A percentile compares a stretch with the other conserved stretches of the same genome.
These are phyloP conservation scores for Lepus oiostolus DNA, from an alignment of 2,797 vertebrate species.

Conservation along the genomic window DNA sequence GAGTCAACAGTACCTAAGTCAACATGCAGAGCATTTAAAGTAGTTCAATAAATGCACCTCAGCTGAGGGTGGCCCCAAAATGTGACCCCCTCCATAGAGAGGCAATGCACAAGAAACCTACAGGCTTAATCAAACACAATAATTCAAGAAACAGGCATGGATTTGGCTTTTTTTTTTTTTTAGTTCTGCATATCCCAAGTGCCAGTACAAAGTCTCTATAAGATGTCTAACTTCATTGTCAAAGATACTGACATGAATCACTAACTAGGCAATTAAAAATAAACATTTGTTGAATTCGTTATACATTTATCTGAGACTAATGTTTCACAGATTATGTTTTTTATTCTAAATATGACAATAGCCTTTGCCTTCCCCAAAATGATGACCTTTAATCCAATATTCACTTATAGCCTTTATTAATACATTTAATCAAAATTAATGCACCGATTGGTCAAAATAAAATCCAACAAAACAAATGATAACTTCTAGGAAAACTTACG, in stretches of 20 bases:
- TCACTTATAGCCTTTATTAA: slow-evolving; percentile 39
- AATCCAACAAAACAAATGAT: background rate
- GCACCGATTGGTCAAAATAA: slow-evolving; percentile 35
- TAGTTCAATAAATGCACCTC: background rate
- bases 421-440: slow-evolving; percentile 66
- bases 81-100: too few relatives aligned
- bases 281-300: background rate
- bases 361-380: slow-evolving; percentile 52
- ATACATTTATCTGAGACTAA: slow-evolving; percentile 1
- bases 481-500: background rate
- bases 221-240: background rate
- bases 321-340: slow-evolving; percentile 11
- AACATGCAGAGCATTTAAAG: background rate
- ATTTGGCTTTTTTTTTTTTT: background rate
- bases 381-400: background rate
- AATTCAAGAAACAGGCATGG: background rate
- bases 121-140: background rate
- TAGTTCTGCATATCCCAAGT: background rate
- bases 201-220: background rate
- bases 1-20: slow-evolving; percentile 3
- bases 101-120: background rate
- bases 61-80: background rate
- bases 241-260: background rate
- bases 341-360: background rate
- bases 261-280: background rate